A percentile compares a stretch with the other conserved stretches of the same genome.
These are phyloP conservation scores for Drosophila ambigua DNA, from an alignment of 1,140 invertebrate genomes.

Conservation along the genomic window DNA sequence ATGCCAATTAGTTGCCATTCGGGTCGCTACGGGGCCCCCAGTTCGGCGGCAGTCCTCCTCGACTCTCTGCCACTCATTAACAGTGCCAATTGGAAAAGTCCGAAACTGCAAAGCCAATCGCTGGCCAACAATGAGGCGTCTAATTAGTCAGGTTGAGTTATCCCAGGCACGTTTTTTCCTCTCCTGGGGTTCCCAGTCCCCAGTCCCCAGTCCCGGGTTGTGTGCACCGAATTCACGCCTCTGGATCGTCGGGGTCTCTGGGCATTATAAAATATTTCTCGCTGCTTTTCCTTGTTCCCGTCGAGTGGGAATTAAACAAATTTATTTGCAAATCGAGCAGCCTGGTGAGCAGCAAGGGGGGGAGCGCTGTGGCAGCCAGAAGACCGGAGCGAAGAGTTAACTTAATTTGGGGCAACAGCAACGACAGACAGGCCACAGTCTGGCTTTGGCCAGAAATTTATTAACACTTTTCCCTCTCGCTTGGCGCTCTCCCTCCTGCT, in stretches of 20 bases:
- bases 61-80: slow-evolving; percentile 56
- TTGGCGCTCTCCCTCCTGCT: neutral
- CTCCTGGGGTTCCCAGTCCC: too few species aligned
- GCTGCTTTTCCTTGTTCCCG: slow-evolving; percentile 34
- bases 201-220: slow-evolving; percentile 24
- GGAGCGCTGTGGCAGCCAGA: slow-evolving; percentile 12
- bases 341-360: neutral
- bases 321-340: slow-evolving; percentile 72
- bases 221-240: slow-evolving; percentile 40
- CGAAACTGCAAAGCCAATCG: slow-evolving; percentile 75
- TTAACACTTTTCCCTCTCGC: slow-evolving; percentile 71
- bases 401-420: slow-evolving; percentile 67
- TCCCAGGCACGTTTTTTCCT: slow-evolving; percentile 62
- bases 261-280: slow-evolving; percentile 76
- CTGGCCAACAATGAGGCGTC: slow-evolving; percentile 71
- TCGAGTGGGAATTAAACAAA: slow-evolving; percentile 76
- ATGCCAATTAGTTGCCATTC: slow-evolving; percentile 75
- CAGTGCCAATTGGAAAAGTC: slow-evolving; percentile 66
- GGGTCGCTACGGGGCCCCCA: slow-evolving; percentile 17
- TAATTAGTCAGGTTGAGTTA: slow-evolving; percentile 71
- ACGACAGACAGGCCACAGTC: slow-evolving; percentile 8
- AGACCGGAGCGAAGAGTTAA: slow-evolving; percentile 37
- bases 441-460: slow-evolving; percentile 61
- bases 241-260: neutral
- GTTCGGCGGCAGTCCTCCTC: neutral